Conservation (phyloP, 2,888 invertebrate genomes). For the Selenia dentaria region DNA sequence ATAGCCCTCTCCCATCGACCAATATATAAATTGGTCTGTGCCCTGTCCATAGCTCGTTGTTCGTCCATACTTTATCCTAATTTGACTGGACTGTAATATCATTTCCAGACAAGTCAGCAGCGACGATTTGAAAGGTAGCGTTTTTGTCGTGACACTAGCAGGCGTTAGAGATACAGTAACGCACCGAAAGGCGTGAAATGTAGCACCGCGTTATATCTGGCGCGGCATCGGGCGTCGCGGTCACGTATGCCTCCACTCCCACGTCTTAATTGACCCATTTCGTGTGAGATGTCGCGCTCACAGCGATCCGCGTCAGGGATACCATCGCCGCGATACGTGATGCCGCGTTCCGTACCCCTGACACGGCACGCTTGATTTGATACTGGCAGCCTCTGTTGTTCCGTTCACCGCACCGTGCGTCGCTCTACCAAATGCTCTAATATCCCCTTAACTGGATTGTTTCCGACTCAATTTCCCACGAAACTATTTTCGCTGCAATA, state of each 20-base stretch:
- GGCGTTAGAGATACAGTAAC: slow-evolving; percentile 48
- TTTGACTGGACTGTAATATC: too few species aligned
- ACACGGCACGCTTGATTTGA: slow-evolving; percentile 41
- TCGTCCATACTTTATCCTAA: too few species aligned
- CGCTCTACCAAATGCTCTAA: slow-evolving; percentile 17
- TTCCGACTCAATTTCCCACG: slow-evolving; percentile 26
- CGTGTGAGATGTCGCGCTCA: slow-evolving; percentile 75
- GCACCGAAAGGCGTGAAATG: slow-evolving; percentile 73
- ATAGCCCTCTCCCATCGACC: too few species aligned
- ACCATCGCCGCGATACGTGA: slow-evolving; percentile 79
- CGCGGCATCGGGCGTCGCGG: slow-evolving; percentile 72
- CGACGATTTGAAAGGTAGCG: slow-evolving; percentile 28
- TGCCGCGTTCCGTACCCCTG: slow-evolving; percentile 48
- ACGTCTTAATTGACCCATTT: slow-evolving; percentile 84
- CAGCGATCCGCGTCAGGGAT: slow-evolving; percentile 70
- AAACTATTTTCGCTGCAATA: slow-evolving; percentile 28
- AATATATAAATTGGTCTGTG: too few species aligned
- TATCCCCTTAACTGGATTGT: slow-evolving; percentile 21
- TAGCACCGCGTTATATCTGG: slow-evolving; percentile 63
- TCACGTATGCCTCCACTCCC: slow-evolving; percentile 79
- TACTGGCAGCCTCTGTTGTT: slow-evolving; percentile 34
- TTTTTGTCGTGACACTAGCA: slow-evolving; percentile 46
- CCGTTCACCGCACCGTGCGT: slow-evolving; percentile 15
- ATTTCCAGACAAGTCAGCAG: slow-evolving; percentile 17
- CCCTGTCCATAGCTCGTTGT: too few species aligned